These are phyloP conservation scores for Hermaeophaga mercurialis DNA, from an alignment of 2,888 invertebrate species.

Conservation along the genomic window DNA sequence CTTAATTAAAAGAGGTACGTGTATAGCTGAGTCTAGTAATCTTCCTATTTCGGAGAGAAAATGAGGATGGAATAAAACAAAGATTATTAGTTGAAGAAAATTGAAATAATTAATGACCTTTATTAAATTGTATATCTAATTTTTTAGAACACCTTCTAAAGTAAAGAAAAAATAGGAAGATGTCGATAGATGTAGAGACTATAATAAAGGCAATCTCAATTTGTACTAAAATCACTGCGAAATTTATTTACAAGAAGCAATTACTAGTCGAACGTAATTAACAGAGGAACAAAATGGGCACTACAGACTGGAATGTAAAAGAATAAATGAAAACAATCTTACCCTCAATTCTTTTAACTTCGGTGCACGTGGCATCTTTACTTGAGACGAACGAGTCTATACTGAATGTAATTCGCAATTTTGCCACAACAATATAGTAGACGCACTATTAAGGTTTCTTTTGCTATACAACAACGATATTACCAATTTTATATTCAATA, in stretches of 20 bases:
- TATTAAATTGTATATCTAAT: too few species aligned
- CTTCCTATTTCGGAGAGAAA: too few species aligned
- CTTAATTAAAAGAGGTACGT: conserved; percentile 5
- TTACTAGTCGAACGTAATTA: conserved; percentile 3
- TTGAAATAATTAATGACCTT: too few species aligned
- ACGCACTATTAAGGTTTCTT: conserved; percentile 9
- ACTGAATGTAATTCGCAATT: background rate
- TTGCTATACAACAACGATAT: conserved; percentile 2
- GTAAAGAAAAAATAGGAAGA: too few species aligned
- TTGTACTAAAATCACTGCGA: too few species aligned
- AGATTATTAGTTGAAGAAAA: too few species aligned
- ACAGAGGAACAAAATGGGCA: background rate
- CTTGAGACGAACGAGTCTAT: conserved; percentile 1
- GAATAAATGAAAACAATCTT: conserved; percentile 19
- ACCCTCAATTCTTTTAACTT: conserved; percentile 38
- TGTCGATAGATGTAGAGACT: too few species aligned
- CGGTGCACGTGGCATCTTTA: conserved; percentile 34
- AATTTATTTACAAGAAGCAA: too few species aligned
- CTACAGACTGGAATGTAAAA: background rate
- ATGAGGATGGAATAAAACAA: too few species aligned
- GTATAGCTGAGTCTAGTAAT: too few species aligned
- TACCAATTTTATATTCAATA: background rate
- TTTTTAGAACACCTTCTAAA: too few species aligned
- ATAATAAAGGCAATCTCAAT: too few species aligned
- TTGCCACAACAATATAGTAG: background rate